Base-by-base conservation (phyloP, 1,140 invertebrate species). In the Drosophila suzukii region DNA sequence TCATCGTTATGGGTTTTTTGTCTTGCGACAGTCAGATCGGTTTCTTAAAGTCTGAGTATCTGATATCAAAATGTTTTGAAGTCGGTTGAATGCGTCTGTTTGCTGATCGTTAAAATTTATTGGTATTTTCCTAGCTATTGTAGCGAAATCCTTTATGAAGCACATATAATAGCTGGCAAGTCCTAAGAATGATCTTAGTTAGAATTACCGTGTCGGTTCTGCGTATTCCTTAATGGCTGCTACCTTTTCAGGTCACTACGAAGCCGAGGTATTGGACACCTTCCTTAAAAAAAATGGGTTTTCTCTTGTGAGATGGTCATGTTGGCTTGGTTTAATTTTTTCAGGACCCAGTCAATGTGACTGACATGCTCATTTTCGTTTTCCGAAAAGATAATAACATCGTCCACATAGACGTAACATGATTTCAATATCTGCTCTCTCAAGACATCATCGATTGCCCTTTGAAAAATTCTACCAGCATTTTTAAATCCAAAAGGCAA, bases 181-280 rank as follows among this genome's bases (percentile, higher is more conserved):
- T 13, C 13, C 39, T 15, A 41, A 41, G n/a, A 41, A 41, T 15
- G 39, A 15, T 43, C 39, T 43, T 43, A 43, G 10, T 43, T 6
- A 43, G 1, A 17, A 43, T 8, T 7, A 15, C 6, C n/a, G 15
- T 43, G 6, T 43, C n/a, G 39, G 39, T 43, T 43, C 38, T 43
- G 27, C 8, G 13, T 30, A 44, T 30, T 46, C 6, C 12, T 46
- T 43, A 46, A 32, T 57, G 15, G 55, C 15, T 59, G 32, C 46
- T 46, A 47, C 12, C 49, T 6, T 51, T 32, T 32, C 15, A 13
- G n/a, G 24, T 34, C 1, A 15, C 49, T 51, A 51, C 15, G 30
- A 51, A 51, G 12, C n/a, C 41, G 15, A 34, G 55, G 41, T 57
- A 43, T 46, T 57, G 6, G 30, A 32, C 30, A 32, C 30, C 6